phyloP scores from a whole-genome alignment of 2,797 vertebrate genomes.

The Brachyalestes nurse region DNA sequence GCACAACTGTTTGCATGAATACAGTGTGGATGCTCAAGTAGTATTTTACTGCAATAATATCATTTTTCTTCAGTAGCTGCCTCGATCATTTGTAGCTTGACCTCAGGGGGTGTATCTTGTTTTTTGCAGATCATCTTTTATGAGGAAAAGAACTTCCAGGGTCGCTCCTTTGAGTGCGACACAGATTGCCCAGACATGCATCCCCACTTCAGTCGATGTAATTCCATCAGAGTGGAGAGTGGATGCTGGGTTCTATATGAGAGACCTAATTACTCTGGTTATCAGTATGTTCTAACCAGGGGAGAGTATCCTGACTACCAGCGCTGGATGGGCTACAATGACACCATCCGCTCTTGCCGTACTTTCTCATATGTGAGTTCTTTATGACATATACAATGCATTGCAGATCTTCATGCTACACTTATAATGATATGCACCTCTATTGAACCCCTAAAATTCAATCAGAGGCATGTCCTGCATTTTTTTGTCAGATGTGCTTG shows the following conservation, averaged over 20 bases:
- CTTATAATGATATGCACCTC: not conserved
- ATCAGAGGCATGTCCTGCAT: not conserved
- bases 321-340: conserved; percentile 76
- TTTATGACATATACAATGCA: not conserved
- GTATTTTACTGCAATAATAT: not conserved
- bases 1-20: not conserved
- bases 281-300: conserved; percentile 75
- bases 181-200: conserved; percentile 74
- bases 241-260: conserved; percentile 79
- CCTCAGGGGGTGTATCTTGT: not conserved
- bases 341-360: conserved; percentile 73
- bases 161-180: conserved; percentile 73
- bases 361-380: conserved; percentile 68
- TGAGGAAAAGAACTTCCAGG: conserved; percentile 75
- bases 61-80: not conserved
- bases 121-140: conserved; percentile 71
- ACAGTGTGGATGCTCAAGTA: not conserved
- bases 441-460: not conserved
- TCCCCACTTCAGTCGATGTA: conserved; percentile 75
- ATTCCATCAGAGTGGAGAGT: conserved; percentile 74
- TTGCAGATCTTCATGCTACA: not conserved
- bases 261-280: conserved; percentile 73
- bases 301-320: conserved; percentile 78
- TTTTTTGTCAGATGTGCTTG: not conserved
- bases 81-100: not conserved